Evolutionary conservation across 1,140 invertebrate genomes (phyloP).

Genomic region (Armadillidium nasatum): DNA sequence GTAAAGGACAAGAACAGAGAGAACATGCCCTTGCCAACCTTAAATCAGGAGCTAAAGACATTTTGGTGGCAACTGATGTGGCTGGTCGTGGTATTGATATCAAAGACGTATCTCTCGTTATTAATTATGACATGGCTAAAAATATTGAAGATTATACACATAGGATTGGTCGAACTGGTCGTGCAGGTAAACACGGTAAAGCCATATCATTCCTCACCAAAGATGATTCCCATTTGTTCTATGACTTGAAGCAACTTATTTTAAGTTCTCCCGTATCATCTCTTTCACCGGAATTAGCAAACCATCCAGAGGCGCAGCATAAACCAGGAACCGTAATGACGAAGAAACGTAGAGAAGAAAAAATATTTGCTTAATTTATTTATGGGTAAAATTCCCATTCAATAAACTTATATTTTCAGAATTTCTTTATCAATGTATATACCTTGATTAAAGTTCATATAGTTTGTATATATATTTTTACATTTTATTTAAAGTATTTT

Average conservation of each 20-base stretch:
- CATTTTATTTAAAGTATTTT: too few relatives aligned
- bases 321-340: slow-evolving; percentile 91
- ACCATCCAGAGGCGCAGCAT: slow-evolving; percentile 97
- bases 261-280: slow-evolving; percentile 84
- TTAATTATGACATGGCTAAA: slow-evolving; percentile 99
- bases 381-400: too few relatives aligned
- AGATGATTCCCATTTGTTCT: slow-evolving; percentile 92
- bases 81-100: slow-evolving; percentile 99
- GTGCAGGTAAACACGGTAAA: slow-evolving; percentile 94
- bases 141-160: slow-evolving; percentile 79
- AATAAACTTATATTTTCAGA: too few relatives aligned
- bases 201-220: slow-evolving; percentile 96
- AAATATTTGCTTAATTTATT: slow-evolving; percentile 41
- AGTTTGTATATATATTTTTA: too few relatives aligned
- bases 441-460: too few relatives aligned
- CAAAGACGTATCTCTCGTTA: slow-evolving; percentile 96
- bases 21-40: slow-evolving; percentile 95
- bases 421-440: too few relatives aligned
- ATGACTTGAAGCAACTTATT: slow-evolving; percentile 92
- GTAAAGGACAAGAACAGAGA: slow-evolving; percentile 99
- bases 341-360: slow-evolving; percentile 89
- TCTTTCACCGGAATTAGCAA: slow-evolving; percentile 93
- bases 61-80: slow-evolving; percentile 99
- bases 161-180: slow-evolving; percentile 56
- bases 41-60: slow-evolving; percentile 84